Conservation (phyloP, 2,888 invertebrate species). For the Machimus atricapillus region DNA sequence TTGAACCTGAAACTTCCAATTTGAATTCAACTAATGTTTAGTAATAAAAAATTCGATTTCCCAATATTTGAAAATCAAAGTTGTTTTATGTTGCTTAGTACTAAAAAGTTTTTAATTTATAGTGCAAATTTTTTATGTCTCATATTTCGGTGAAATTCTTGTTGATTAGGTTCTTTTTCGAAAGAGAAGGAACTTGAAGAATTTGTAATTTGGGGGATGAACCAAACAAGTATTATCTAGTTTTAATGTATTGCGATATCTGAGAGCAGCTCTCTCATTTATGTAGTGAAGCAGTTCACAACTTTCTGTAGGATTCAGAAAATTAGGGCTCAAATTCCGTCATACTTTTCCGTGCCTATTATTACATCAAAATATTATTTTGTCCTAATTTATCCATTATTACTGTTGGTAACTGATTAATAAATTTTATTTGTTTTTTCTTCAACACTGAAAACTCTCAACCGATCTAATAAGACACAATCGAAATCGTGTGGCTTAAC, state of each 20-base stretch:
- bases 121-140: no score
- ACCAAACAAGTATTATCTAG: background rate
- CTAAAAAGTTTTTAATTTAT: no score
- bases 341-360: background rate
- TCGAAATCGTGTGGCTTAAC: background rate
- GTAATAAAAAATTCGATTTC: no score
- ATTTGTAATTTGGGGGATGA: background rate
- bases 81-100: background rate
- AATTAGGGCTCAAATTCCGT: background rate
- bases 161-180: no score
- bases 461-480: background rate
- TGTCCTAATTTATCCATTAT: background rate
- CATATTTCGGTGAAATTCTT: no score
- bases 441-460: background rate
- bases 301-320: background rate
- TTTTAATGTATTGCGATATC: background rate
- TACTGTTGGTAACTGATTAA: background rate
- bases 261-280: background rate
- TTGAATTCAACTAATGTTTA: no score
- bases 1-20: no score
- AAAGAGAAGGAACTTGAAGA: no score
- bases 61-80: no score
- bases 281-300: background rate
- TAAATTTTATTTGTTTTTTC: background rate
- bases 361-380: background rate